These are phyloP conservation scores for Polyommatus icarus DNA, from an alignment of 2,888 invertebrate genomes.

Conservation along the genomic window DNA sequence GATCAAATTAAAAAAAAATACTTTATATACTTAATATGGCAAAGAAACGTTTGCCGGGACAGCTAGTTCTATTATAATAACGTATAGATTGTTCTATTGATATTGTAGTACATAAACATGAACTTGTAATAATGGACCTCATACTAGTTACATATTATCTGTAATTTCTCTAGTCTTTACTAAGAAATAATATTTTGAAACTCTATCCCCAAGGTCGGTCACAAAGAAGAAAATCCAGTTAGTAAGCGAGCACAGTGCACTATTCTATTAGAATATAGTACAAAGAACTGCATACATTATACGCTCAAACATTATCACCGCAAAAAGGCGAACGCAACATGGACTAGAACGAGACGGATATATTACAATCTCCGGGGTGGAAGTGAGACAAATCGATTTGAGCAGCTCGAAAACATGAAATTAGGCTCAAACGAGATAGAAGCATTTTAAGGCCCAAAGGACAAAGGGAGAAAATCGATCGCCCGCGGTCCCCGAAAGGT, in stretches of 20 bases:
- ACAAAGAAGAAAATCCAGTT: slow-evolving; percentile 9
- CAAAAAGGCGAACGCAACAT: slow-evolving; percentile 59
- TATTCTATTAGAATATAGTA: slow-evolving; percentile 7
- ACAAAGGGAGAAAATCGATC: slow-evolving; percentile 51
- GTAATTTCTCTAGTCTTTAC: not conserved
- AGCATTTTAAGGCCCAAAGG: slow-evolving; percentile 48
- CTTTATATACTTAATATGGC: too few relatives aligned
- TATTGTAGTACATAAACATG: too few relatives aligned
- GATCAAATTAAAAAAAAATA: too few relatives aligned
- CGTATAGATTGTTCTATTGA: too few relatives aligned
- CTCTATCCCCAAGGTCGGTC: not conserved
- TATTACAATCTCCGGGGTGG: slow-evolving; percentile 56
- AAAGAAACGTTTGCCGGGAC: too few relatives aligned
- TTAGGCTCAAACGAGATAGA: slow-evolving; percentile 59
- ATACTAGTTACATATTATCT: too few relatives aligned
- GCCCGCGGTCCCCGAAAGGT: slow-evolving; percentile 57
- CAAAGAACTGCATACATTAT: slow-evolving; percentile 11
- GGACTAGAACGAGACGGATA: slow-evolving; percentile 58
- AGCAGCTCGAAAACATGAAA: slow-evolving; percentile 59
- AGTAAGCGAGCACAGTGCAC: not conserved
- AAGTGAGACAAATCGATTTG: slow-evolving; percentile 72
- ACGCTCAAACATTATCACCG: slow-evolving; percentile 46
- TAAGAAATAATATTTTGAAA: not conserved
- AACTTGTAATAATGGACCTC: too few relatives aligned
- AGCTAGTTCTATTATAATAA: too few relatives aligned